These are phyloP conservation scores for Corythoichthys haematopterus DNA, from an alignment of 2,113 vertebrate genomes.

Conservation along the genomic window DNA sequence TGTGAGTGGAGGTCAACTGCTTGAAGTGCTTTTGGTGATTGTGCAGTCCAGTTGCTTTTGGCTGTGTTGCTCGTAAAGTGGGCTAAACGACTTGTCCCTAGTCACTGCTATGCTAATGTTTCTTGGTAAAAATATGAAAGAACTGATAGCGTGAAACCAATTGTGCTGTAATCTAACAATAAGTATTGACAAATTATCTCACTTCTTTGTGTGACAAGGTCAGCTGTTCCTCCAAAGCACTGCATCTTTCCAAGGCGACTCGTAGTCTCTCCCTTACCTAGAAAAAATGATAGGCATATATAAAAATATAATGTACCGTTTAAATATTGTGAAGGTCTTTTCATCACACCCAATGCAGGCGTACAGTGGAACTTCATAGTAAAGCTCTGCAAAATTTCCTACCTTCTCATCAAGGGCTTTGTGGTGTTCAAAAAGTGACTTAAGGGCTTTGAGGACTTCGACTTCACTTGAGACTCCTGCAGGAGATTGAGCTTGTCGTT, in stretches of 20 bases:
- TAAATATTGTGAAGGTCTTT: background rate
- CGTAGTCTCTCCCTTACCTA: conserved; percentile 92
- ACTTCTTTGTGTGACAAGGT: conserved; percentile 93
- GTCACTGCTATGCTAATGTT: background rate
- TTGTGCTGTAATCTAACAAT: background rate
- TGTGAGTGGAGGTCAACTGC: too few relatives aligned
- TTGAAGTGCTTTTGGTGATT: too few relatives aligned
- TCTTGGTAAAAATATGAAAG: background rate
- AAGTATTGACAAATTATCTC: conserved; percentile 22
- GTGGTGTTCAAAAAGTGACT: conserved; percentile 97
- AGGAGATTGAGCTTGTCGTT: conserved; percentile 92
- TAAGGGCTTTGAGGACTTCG: conserved; percentile 96
- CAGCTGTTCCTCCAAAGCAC: conserved; percentile 88
- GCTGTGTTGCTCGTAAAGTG: too few relatives aligned
- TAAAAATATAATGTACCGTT: background rate
- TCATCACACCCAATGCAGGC: background rate
- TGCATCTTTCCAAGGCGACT: conserved; percentile 92
- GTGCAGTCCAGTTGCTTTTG: too few relatives aligned
- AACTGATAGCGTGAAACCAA: background rate
- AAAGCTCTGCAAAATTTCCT: conserved; percentile 3
- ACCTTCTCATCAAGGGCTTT: conserved; percentile 99
- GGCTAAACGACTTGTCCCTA: too few relatives aligned
- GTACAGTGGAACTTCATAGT: background rate
- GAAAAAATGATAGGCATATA: conserved; percentile 5
- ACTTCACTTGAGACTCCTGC: conserved; percentile 97